Base-by-base conservation (phyloP, 2,888 invertebrate species). In the Tipula confusa region DNA sequence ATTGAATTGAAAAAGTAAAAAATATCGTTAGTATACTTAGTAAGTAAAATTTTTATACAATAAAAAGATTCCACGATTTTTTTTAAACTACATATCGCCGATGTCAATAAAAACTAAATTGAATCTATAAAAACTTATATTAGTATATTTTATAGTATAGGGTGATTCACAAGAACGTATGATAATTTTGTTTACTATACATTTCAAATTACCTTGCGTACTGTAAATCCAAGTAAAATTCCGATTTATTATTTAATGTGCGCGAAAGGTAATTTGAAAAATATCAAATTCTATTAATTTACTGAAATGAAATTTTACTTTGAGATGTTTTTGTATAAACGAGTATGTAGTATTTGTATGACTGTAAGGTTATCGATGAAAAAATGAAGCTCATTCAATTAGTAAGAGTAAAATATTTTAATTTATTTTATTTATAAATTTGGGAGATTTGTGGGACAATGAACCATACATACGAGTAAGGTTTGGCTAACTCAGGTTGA, bases 61-160 rank as follows among this genome's bases (percentile, higher is more conserved):
- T 64, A 24, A 24, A 64, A 64, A n/a, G n/a, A n/a, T n/a, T n/a
- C 64, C 64, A 64, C 4, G 24, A 6, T 64, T 64, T 13, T 38
- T 64, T 64, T 64, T 9, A 64, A 64, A 64, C 64, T 64, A 64
- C 64, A 64, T 64, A 24, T 64, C 64, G 64, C 24, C 64, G 24
- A 64, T 24, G 64, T 64, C 64, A 64, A 64, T 24, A 64, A 64
- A 64, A 64, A 64, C 64, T 64, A 64, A 64, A 64, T 64, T 24
- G 64, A 11, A 24, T 24, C 24, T 24, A 64, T n/a, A 64, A 64
- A 24, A 64, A 18, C 24, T 18, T 24, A 24, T 64, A 64, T 64
- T 64, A 64, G 64, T 64, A 64, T 64, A 11, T 33, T 3, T 24
- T 64, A 24, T 24, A 24, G 15, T 15, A 33, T 9, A 3, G 33